These are phyloP conservation scores for Watsonalla binaria DNA, from an alignment of 2,888 invertebrate species.

Conservation along the genomic window DNA sequence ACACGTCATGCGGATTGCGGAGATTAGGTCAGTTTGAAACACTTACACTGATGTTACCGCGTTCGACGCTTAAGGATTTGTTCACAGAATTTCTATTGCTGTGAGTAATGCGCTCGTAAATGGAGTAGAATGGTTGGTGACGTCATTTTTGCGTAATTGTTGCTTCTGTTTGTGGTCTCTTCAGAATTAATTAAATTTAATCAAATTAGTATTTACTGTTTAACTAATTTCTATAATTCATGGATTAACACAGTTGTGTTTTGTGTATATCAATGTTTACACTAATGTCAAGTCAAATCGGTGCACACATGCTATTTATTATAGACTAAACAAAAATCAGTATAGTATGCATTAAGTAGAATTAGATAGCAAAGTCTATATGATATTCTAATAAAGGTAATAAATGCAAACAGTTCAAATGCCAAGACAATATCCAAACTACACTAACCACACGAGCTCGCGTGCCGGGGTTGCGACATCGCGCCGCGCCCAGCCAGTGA, in stretches of 20 bases:
- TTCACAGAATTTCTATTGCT: background rate
- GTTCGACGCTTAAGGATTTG: conserved; percentile 10
- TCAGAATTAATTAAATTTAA: no score
- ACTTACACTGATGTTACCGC: conserved; percentile 9
- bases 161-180: background rate
- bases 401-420: conserved; percentile 16
- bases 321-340: no score
- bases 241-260: no score
- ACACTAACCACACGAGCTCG: conserved; percentile 34
- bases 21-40: conserved; percentile 37
- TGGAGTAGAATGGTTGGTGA: background rate
- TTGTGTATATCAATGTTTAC: no score
- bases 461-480: conserved; percentile 63
- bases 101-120: background rate
- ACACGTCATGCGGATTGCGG: conserved; percentile 46
- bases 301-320: no score
- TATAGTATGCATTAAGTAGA: no score
- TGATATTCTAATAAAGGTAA: background rate
- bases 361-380: no score
- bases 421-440: conserved; percentile 34
- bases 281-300: no score
- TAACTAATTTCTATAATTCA: no score
- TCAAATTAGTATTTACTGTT: no score
- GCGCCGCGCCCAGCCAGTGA: conserved; percentile 58
- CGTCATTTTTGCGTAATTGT: background rate